These are phyloP conservation scores for Limnodromus scolopaceus DNA, from an alignment of 2,797 vertebrate genomes.

Conservation along the genomic window DNA sequence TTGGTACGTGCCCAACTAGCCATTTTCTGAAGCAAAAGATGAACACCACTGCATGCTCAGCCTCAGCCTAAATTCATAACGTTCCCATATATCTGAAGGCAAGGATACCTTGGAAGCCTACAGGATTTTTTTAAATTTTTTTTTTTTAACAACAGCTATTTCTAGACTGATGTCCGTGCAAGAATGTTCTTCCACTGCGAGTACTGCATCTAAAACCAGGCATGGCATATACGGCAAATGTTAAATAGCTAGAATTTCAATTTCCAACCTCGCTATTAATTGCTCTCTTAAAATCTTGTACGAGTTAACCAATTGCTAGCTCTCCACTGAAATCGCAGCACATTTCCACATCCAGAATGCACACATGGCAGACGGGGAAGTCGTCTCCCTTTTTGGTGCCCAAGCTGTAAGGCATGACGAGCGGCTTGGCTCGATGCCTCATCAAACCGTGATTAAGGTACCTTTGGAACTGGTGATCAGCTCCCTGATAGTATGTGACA, in stretches of 20 bases:
- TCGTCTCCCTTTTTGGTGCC: not conserved
- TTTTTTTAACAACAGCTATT: not conserved
- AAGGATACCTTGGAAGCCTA: not conserved
- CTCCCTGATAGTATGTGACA: constrained; percentile 37
- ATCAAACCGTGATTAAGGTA: constrained; percentile 14
- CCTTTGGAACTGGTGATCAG: constrained; percentile 17
- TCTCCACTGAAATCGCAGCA: not conserved
- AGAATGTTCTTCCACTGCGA: not conserved
- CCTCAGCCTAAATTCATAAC: not conserved
- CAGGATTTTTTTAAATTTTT: fast-evolving
- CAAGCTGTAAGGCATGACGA: not conserved
- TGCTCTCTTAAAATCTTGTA: constrained; percentile 43
- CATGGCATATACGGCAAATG: not conserved
- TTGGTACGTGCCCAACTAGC: not conserved
- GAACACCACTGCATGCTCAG: not conserved
- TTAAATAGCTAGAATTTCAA: not conserved
- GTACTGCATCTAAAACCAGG: not conserved
- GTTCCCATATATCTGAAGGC: not conserved
- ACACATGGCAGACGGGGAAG: not conserved
- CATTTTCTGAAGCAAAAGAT: not conserved
- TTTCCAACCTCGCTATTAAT: not conserved
- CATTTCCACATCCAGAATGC: not conserved
- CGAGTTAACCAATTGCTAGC: constrained; percentile 38
- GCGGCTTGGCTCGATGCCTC: constrained; percentile 42
- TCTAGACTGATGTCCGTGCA: not conserved